phyloP scores from a whole-genome alignment of 2,888 invertebrate genomes.

The Tortrix viridana region DNA sequence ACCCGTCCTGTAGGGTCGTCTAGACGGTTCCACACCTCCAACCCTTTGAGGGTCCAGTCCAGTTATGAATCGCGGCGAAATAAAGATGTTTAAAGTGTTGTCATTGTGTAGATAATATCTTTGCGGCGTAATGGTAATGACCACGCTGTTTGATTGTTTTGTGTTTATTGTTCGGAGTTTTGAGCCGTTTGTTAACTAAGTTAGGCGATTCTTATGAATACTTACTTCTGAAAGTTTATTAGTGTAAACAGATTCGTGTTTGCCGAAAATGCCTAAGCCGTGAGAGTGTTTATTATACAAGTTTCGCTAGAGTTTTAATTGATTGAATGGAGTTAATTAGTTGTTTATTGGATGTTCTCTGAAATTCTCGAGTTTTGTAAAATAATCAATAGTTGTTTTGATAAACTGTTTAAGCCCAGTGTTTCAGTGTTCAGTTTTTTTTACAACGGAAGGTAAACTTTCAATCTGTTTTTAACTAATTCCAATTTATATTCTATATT shows the following conservation, averaged over 20 bases:
- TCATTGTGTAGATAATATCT: conserved; percentile 11
- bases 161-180: not conserved
- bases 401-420: not conserved
- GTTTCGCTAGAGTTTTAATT: conserved; percentile 48
- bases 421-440: too few relatives aligned
- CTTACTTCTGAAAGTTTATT: conserved; percentile 10
- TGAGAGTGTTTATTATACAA: conserved; percentile 47
- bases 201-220: conserved; percentile 8
- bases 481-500: conserved; percentile 14
- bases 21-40: conserved; percentile 80
- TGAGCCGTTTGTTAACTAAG: conserved; percentile 9
- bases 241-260: conserved; percentile 16
- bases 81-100: conserved; percentile 42
- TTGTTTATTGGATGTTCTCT: conserved; percentile 28
- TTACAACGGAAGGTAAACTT: too few relatives aligned
- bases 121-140: not conserved
- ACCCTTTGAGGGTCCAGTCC: conserved; percentile 73
- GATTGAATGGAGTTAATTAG: conserved; percentile 49
- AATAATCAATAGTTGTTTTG: conserved; percentile 16
- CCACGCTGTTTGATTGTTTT: not conserved
- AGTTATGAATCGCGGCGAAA: conserved; percentile 63
- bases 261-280: conserved; percentile 1
- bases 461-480: not conserved
- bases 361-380: not conserved
- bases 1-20: conserved; percentile 78